Percentiles rank a stretch among this genome's conserved stretches.
These are phyloP conservation scores for Limnephilus lunatus DNA, from an alignment of 2,888 invertebrate species.

Conservation along the genomic window DNA sequence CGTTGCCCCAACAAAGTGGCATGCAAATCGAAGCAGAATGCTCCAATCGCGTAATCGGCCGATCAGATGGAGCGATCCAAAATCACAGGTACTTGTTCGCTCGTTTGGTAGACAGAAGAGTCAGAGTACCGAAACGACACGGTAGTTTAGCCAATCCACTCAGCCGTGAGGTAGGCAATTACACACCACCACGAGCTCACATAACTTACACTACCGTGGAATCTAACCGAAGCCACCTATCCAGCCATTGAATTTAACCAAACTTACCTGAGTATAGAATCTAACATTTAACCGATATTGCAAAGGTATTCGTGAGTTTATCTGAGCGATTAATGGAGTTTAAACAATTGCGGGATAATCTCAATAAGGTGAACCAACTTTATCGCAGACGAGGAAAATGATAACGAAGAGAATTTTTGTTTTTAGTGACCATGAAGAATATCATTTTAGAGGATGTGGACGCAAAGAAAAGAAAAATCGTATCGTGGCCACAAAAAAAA, in stretches of 20 bases:
- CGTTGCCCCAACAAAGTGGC: conserved; percentile 13
- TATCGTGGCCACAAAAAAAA: background rate
- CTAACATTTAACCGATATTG: background rate
- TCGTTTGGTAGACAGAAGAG: background rate
- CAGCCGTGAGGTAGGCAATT: conserved; percentile 34
- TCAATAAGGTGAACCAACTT: background rate
- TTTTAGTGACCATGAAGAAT: background rate
- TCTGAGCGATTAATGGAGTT: background rate
- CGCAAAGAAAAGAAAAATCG: background rate
- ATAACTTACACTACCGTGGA: background rate
- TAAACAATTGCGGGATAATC: background rate
- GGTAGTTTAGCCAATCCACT: conserved; percentile 47
- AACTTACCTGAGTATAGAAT: background rate
- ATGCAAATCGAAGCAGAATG: conserved; percentile 23
- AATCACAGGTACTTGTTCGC: background rate
- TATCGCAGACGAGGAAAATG: background rate
- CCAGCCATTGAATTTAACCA: background rate
- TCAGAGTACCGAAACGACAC: conserved; percentile 39
- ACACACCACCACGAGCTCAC: conserved; percentile 22
- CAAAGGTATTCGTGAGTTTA: background rate
- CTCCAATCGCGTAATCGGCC: conserved; percentile 20
- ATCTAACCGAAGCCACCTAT: background rate
- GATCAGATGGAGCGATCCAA: conserved; percentile 28
- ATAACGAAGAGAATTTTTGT: background rate
- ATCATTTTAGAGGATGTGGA: background rate